phyloP scores from a whole-genome alignment of 2,113 vertebrate genomes.

The Antennarius striatus region DNA sequence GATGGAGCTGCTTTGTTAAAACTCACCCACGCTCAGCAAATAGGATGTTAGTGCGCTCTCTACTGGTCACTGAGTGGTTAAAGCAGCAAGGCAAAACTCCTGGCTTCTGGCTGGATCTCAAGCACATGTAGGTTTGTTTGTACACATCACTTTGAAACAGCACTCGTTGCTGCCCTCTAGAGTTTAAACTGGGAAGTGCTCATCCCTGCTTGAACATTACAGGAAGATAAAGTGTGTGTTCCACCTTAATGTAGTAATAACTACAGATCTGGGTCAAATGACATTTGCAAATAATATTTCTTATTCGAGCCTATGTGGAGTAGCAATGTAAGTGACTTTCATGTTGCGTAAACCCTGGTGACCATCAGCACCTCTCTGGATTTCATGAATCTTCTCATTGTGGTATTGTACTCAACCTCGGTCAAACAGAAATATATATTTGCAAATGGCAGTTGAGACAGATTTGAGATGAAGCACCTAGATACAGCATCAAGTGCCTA shows the following conservation, averaged over 20 bases:
- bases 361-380: background rate
- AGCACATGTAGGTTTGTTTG: constrained; percentile 44
- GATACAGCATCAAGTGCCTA: constrained; percentile 66
- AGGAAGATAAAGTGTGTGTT: constrained; percentile 58
- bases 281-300: constrained; percentile 37
- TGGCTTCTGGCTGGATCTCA: constrained; percentile 21
- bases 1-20: constrained; percentile 14
- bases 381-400: background rate
- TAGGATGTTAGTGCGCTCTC: constrained; percentile 29
- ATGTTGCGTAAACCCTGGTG: no score
- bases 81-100: constrained; percentile 38
- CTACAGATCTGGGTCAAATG: constrained; percentile 42
- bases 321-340: constrained; percentile 2
- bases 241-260: constrained; percentile 12
- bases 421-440: constrained; percentile 19
- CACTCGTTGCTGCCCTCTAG: constrained; percentile 67
- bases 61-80: constrained; percentile 38
- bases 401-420: constrained; percentile 14
- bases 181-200: constrained; percentile 61
- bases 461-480: constrained; percentile 66
- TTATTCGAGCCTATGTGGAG: constrained; percentile 22
- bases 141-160: constrained; percentile 50
- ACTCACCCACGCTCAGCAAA: constrained; percentile 15
- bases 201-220: constrained; percentile 35
- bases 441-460: constrained; percentile 35